Evolutionary conservation across 2,113 vertebrate genomes (phyloP), one percentile per base, ranked within the genome.

Genomic region (Pteropus alecto): DNA sequence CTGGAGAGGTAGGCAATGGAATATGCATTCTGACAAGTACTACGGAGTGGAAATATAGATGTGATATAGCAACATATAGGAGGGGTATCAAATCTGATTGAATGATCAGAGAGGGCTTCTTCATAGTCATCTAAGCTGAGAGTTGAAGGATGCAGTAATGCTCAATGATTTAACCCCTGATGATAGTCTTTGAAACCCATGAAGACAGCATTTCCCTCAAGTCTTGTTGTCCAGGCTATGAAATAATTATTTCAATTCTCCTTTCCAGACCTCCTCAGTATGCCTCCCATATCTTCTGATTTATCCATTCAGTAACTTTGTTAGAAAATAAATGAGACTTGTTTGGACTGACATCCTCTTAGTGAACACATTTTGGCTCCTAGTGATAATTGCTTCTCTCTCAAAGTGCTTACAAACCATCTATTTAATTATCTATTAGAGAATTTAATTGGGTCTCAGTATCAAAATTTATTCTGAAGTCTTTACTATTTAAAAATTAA

Each of bases 281-380:
- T 90, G 41, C 65, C 21, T 89, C 24, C 21, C 68, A 24, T 24
- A 74, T 85, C 65, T 89, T 71, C 73, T 84, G 51, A 79, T 90
- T 92, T 76, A 79, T 43, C 83, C 83, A 74, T 78, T 43, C 74
- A 56, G 28, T 92, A 76, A 93, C 73, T 88, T 93, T 63, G 24
- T 76, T 63, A 87, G 87, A 46, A 96, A 82, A 88, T 43, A 91
- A 83, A 56, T 82, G 61, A 94, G 61, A n/a, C 83, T 93, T 82
- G 26, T 71, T 94, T 93, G 82, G 56, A 33, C 43, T 38, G 43
- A 35, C 16, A 22, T 65, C 33, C 67, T 95, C 73, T 61, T 61
- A 54, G 78, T 84, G 94, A 97, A 74, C 41, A 68, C 58, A 48
- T 87, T 68, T 58, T 90, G 89, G 51, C 15, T 95, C 51, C 76